A percentile compares a stretch with the other conserved stretches of the same genome.
These are phyloP conservation scores for Siniperca obscura DNA, from an alignment of 2,797 vertebrate genomes.

Conservation along the genomic window DNA sequence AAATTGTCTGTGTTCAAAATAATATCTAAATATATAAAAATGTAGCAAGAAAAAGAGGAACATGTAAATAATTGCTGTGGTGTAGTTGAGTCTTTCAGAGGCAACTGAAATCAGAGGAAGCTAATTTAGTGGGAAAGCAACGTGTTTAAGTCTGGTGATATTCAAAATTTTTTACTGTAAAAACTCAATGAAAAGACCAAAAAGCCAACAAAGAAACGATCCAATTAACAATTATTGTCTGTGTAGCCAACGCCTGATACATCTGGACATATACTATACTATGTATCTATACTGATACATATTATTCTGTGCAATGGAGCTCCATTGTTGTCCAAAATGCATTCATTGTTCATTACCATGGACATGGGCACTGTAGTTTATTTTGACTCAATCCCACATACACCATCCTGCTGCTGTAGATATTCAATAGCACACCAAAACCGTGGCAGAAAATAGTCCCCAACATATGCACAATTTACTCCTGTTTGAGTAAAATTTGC, in stretches of 20 bases:
- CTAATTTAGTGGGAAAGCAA: neutral
- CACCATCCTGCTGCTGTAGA: neutral
- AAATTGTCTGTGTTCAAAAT: constrained; percentile 31
- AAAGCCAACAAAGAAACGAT: neutral
- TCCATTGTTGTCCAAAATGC: neutral
- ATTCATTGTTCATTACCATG: neutral
- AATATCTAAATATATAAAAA: constrained; percentile 16
- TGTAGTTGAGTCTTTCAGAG: neutral
- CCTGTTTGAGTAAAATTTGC: neutral
- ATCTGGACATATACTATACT: too few relatives aligned
- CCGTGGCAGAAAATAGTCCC: neutral
- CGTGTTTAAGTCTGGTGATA: neutral
- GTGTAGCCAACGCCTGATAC: too few relatives aligned
- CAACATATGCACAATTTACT: neutral
- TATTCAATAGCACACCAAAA: neutral
- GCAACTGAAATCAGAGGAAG: neutral
- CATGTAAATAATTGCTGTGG: constrained; percentile 6
- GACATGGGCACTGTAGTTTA: neutral
- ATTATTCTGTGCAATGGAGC: neutral
- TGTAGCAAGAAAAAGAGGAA: neutral
- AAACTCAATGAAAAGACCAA: neutral
- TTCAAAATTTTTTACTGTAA: neutral
- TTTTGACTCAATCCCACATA: neutral
- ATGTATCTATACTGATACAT: too few relatives aligned
- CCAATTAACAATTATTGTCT: neutral